phyloP scores from a whole-genome alignment of 1,140 invertebrate species.

The Ladona fulva region DNA sequence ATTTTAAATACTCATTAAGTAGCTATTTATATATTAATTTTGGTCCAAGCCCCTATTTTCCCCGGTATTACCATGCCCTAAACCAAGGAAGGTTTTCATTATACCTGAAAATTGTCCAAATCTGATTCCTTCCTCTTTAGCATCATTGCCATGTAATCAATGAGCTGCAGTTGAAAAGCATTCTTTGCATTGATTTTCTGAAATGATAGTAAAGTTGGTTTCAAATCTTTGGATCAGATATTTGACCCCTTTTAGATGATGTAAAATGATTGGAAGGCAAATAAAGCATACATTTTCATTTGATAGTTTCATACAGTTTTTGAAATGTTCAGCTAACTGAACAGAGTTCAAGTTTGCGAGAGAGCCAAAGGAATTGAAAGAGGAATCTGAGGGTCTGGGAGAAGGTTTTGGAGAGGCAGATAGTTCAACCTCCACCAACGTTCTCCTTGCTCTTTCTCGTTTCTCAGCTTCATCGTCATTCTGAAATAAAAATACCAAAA shows the following conservation, averaged over 20 bases:
- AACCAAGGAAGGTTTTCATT: no score
- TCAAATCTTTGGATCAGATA: conserved; percentile 14
- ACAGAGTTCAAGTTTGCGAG: conserved; percentile 33
- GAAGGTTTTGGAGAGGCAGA: conserved; percentile 20
- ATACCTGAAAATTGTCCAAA: conserved; percentile 55
- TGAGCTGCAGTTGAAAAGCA: conserved; percentile 72
- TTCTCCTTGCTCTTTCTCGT: conserved; percentile 29
- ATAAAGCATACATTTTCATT: conserved; percentile 49
- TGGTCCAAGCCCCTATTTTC: no score
- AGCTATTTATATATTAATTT: no score
- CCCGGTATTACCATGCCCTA: no score
- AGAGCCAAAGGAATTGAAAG: conserved; percentile 19
- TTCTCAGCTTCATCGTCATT: conserved; percentile 35
- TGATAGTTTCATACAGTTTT: conserved; percentile 56
- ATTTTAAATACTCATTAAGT: no score
- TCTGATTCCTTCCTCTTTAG: conserved; percentile 52
- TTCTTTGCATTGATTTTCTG: conserved; percentile 77
- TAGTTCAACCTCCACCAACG: conserved; percentile 29
- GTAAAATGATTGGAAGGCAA: conserved; percentile 14
- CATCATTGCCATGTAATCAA: conserved; percentile 70
- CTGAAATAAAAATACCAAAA: conserved; percentile 14
- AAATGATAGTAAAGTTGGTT: conserved; percentile 28
- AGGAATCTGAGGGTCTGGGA: conserved; percentile 17
- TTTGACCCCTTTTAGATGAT: neutral
- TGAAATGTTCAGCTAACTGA: conserved; percentile 53